These are phyloP conservation scores for Vidua macroura DNA, from an alignment of 2,113 vertebrate species.

Conservation along the genomic window DNA sequence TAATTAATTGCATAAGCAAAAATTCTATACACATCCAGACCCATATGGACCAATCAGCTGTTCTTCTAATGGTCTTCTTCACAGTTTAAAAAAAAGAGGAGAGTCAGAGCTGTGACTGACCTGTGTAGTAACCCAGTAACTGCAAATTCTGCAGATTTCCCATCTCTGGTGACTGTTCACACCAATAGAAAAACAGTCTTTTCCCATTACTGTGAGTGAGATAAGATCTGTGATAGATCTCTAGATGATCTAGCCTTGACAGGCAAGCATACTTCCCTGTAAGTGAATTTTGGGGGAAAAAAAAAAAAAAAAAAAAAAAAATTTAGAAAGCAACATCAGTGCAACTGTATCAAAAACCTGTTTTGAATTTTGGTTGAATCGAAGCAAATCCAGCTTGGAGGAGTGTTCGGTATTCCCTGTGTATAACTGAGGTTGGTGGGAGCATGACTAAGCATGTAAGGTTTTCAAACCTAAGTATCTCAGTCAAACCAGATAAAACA, in stretches of 20 bases:
- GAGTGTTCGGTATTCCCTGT: background rate
- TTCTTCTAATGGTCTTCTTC: background rate
- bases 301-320: fast-evolving
- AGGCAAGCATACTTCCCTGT: background rate
- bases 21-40: background rate
- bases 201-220: background rate
- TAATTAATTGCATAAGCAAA: background rate
- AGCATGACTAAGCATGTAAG: background rate
- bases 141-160: background rate
- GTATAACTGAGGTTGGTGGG: background rate
- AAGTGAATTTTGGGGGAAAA: background rate
- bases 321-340: background rate
- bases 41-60: background rate
- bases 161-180: background rate
- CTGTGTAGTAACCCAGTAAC: background rate
- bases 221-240: background rate
- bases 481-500: background rate
- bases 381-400: background rate
- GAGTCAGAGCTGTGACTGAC: background rate
- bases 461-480: background rate
- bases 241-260: background rate
- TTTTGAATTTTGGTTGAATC: background rate
- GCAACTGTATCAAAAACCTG: background rate
- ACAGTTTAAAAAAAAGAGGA: background rate
- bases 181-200: background rate